Conservation (phyloP, 2,888 invertebrate species). For the Stenchaetothrips biformis region DNA sequence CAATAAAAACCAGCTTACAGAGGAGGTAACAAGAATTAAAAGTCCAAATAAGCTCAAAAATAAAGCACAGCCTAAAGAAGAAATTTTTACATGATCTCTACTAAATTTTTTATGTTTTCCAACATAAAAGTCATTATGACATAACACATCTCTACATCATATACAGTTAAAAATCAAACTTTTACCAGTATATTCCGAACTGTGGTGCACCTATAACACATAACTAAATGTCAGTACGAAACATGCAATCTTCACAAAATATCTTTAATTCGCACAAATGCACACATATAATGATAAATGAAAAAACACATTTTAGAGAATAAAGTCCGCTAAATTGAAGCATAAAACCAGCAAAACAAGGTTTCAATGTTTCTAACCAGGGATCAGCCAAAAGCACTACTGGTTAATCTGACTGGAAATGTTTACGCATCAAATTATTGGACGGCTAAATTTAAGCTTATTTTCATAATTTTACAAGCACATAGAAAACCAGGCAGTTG, state of each 20-base stretch:
- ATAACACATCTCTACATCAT: constrained; percentile 14
- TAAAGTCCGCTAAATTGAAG: neutral
- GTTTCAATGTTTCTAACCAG: neutral
- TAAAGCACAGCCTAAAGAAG: constrained; percentile 22
- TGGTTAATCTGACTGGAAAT: neutral
- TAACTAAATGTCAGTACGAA: constrained; percentile 18
- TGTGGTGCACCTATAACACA: constrained; percentile 21
- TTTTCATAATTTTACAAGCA: neutral
- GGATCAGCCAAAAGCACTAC: neutral
- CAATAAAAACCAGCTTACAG: constrained; percentile 13
- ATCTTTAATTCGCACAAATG: constrained; percentile 13
- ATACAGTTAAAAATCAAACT: constrained; percentile 25
- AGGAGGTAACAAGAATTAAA: constrained; percentile 22
- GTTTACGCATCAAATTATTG: neutral
- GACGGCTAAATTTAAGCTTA: neutral
- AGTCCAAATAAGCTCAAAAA: constrained; percentile 23
- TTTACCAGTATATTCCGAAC: constrained; percentile 25
- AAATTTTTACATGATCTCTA: constrained; percentile 19
- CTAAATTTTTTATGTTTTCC: constrained; percentile 8
- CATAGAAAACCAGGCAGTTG: neutral
- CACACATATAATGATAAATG: constrained; percentile 1
- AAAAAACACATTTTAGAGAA: neutral
- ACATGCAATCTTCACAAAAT: constrained; percentile 23
- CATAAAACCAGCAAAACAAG: neutral
- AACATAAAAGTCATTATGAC: constrained; percentile 4